Evolutionary conservation across 2,888 invertebrate species (phyloP).

Genomic region (Rutpela maculata): DNA sequence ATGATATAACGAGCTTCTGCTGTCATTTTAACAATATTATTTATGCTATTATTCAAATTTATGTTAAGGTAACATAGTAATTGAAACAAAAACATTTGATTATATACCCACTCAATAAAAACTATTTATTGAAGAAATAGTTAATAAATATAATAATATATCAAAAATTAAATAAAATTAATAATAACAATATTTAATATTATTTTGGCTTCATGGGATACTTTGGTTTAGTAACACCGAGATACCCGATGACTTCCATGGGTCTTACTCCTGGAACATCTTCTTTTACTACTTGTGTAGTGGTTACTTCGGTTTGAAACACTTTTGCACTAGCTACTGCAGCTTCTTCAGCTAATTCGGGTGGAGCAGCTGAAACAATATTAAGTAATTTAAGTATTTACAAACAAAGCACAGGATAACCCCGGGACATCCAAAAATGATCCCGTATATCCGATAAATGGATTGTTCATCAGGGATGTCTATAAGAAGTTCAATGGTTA

Average conservation of each 20-base stretch:
- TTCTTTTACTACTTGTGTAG: slow-evolving; percentile 65
- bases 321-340: slow-evolving; percentile 72
- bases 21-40: neutral
- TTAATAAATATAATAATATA: slow-evolving; percentile 33
- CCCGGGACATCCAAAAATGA: too few relatives aligned
- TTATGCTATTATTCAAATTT: neutral
- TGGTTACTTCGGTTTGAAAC: slow-evolving; percentile 67
- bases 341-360: slow-evolving; percentile 73
- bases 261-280: slow-evolving; percentile 70
- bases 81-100: neutral
- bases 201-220: slow-evolving; percentile 59
- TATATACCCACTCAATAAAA: slow-evolving; percentile 6
- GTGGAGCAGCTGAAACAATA: slow-evolving; percentile 67
- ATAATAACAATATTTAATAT: slow-evolving; percentile 31
- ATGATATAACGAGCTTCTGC: neutral
- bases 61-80: neutral
- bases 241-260: slow-evolving; percentile 74
- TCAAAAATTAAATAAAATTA: slow-evolving; percentile 19
- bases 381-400: too few relatives aligned
- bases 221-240: slow-evolving; percentile 73
- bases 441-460: too few relatives aligned
- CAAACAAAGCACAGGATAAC: too few relatives aligned
- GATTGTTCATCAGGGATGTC: too few relatives aligned
- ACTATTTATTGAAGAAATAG: slow-evolving; percentile 32
- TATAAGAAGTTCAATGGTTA: too few relatives aligned